Evolutionary conservation across 2,797 vertebrate species (phyloP).

Genomic region (Coreius guichenoti): DNA sequence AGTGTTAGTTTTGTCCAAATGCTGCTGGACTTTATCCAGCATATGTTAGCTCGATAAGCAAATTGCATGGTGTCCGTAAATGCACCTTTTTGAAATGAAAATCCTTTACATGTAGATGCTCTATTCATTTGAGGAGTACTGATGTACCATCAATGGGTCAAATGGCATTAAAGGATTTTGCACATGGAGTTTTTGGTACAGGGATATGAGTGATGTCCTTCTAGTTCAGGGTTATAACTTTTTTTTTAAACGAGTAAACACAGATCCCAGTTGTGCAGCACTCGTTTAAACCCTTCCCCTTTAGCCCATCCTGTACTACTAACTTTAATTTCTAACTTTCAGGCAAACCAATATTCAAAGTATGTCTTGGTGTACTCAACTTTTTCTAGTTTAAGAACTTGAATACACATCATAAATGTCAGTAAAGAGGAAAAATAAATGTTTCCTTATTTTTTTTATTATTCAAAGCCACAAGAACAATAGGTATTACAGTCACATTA

Average conservation of each 20-base stretch:
- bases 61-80: background rate
- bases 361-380: background rate
- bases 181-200: background rate
- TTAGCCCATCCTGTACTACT: background rate
- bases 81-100: background rate
- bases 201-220: conserved; percentile 4
- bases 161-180: background rate
- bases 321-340: background rate
- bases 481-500: background rate
- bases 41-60: background rate
- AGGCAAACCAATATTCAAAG: background rate
- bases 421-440: background rate
- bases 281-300: background rate
- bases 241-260: background rate
- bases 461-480: background rate
- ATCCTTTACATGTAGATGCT: background rate
- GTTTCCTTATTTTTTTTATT: background rate
- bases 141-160: background rate
- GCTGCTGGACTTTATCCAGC: background rate
- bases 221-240: background rate
- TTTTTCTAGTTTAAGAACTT: background rate
- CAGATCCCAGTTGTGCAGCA: background rate
- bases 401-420: background rate
- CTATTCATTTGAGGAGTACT: background rate
- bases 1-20: background rate